Evolutionary conservation across 2,113 vertebrate genomes (phyloP), one percentile per base, ranked within the genome.

Genomic region (Mohoua ochrocephala): DNA sequence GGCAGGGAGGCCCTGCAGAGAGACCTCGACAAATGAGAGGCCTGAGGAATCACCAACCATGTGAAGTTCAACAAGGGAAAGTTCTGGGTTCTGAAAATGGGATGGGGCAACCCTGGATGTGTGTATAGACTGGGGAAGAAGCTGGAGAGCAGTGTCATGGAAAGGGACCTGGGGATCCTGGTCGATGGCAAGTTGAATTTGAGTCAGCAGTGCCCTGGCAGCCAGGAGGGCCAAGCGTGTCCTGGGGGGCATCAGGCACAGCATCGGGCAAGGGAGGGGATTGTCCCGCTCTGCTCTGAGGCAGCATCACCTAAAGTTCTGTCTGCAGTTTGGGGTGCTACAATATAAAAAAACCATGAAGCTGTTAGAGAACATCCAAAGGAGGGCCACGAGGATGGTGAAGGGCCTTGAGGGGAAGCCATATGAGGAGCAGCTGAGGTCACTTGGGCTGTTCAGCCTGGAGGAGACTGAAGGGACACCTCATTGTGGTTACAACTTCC

Each of bases 141-240:
- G 8, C 10, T 68, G n/a, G 42, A 49, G 22, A 68, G 17, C 53
- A 41, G 45, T 15, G 45, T 1, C 7, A 11, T 44, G n/a, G 28
- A 33, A 33, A n/a, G 28, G 22, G 14, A 13, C 18, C 23, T 41
- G 64, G 1, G 11, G 18, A 16, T 39, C 49, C 4, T 54, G n/a
- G 57, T 2, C 0, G 1, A 4, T 28, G 30, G 1, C 19, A 47
- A 47, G 19, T 0, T 56, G 12, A 39, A 64, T 1, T 0, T n/a
- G 59, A 64, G 1, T 0, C 69, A 56, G 59, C 50, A 56, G 42
- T 56, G 70, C 50, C 50, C 60, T 30, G 50, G 50, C 69, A 74
- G 41, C 50, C 50, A n/a, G 49, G 23, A 74, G 23, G 9, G 23
- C 5, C 59, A 47, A 0, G 3, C 5, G 1, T 41, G 28, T 8